Base-by-base conservation (phyloP, 1,140 invertebrate genomes). In the Achroia grisella region DNA sequence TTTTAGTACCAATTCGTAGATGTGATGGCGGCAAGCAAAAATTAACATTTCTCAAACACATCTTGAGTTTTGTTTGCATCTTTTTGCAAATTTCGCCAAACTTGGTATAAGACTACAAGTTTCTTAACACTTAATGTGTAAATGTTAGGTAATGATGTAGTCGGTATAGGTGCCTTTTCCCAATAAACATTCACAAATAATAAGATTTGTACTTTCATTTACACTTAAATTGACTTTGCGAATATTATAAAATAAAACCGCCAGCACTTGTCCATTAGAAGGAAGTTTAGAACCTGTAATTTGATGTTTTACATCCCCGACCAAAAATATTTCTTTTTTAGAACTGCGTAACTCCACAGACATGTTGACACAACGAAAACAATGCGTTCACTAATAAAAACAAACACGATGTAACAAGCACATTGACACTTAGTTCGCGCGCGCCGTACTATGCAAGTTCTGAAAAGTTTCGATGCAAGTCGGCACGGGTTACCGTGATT, bases 131-230 rank as follows among this genome's bases (percentile, higher is more conserved):
- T 52, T n/a, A n/a, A n/a, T n/a, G n/a, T n/a, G n/a, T n/a, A n/a
- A n/a, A n/a, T n/a, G 30, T 49, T 52, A 34, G 42, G 52, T 13
- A 70, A 45, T 39, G 44, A 36, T 50, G 35, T 71, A 8, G 52
- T 67, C 29, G 56, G 54, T 34, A 56, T 58, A 55, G 49, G 44
- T 10, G 56, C 47, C 42, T 66, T 66, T 62, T 60, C 56, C 58
- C 62, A 66, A 44, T 52, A 34, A 11, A 12, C 32, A 34, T 11
- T 34, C 2, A 3, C 52, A 30, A 56, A 70, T 65, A 8, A 45
- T 50, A 44, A 47, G 56, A 58, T 72, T 68, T 10, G 58, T 61
- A 37, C 57, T 75, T 68, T 62, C 55, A 60, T 43, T 63, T 63
- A 67, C 58, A 17, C 56, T n/a, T n/a, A n/a, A n/a, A n/a, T n/a